These are phyloP conservation scores for Lithophane socia DNA, from an alignment of 2,888 invertebrate species.

Conservation along the genomic window DNA sequence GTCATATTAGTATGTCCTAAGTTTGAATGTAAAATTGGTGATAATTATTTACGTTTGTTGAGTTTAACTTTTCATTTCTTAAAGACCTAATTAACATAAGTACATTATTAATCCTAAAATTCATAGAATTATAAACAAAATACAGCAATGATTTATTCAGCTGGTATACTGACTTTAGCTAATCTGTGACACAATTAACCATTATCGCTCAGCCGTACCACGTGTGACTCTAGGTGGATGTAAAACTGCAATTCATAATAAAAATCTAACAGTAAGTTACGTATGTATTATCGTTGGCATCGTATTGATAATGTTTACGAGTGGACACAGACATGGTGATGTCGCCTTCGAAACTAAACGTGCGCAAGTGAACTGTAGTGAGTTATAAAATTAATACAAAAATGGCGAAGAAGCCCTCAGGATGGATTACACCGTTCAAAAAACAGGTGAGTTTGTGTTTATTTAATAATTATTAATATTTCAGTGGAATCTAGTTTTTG, in stretches of 20 bases:
- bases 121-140: no score
- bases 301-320: conserved; percentile 49
- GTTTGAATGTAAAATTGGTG: no score
- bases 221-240: background rate
- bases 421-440: conserved; percentile 71
- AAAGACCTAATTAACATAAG: no score
- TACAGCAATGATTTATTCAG: background rate
- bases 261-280: conserved; percentile 18
- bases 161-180: conserved; percentile 23
- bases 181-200: conserved; percentile 2
- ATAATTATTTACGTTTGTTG: no score
- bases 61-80: no score
- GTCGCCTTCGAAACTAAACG: conserved; percentile 37
- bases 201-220: background rate
- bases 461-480: background rate
- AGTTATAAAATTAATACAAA: conserved; percentile 16
- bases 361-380: conserved; percentile 30
- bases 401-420: conserved; percentile 50
- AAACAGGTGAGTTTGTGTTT: conserved; percentile 64
- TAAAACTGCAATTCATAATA: conserved; percentile 30
- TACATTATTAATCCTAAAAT: no score
- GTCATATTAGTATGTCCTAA: no score
- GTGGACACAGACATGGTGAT: conserved; percentile 42
- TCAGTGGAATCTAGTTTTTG: background rate
- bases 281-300: conserved; percentile 46